phyloP scores from a whole-genome alignment of 2,888 invertebrate genomes.

The Ctenicera cuprea region DNA sequence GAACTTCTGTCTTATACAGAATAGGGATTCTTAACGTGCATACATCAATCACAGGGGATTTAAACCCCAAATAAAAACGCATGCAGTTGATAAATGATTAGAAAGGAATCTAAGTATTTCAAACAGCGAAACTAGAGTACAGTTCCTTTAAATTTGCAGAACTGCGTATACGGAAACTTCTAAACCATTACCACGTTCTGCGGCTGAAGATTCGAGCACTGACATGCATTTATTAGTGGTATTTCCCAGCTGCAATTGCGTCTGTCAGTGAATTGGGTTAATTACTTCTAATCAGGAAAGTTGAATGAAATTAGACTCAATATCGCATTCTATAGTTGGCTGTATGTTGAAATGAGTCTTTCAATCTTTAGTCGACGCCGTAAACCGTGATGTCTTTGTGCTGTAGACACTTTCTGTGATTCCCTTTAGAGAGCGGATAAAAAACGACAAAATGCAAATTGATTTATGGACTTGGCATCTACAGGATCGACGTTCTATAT shows the following conservation, averaged over 20 bases:
- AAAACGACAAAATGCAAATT: background rate
- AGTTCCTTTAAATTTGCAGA: too few relatives aligned
- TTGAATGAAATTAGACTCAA: constrained; percentile 30
- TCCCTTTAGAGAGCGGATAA: background rate
- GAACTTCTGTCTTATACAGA: too few relatives aligned
- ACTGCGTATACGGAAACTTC: background rate
- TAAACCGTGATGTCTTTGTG: background rate
- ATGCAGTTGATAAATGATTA: too few relatives aligned
- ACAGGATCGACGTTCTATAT: background rate
- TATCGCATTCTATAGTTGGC: background rate
- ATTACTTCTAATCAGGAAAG: constrained; percentile 28
- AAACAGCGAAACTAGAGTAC: too few relatives aligned
- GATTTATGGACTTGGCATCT: background rate
- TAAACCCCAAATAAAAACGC: too few relatives aligned
- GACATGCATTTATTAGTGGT: constrained; percentile 32
- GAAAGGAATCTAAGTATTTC: too few relatives aligned
- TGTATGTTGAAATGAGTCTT: background rate
- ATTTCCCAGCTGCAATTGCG: constrained; percentile 16
- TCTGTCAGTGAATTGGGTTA: constrained; percentile 24
- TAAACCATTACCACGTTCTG: constrained; percentile 11
- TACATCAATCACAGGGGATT: too few relatives aligned
- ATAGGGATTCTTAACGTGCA: too few relatives aligned
- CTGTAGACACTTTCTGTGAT: background rate
- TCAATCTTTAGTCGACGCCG: background rate
- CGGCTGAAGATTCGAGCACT: constrained; percentile 25